A percentile compares a stretch with the other conserved stretches of the same genome.
Evolutionary conservation across 2,888 invertebrate species (phyloP).

Genomic region (Lysandra coridon): DNA sequence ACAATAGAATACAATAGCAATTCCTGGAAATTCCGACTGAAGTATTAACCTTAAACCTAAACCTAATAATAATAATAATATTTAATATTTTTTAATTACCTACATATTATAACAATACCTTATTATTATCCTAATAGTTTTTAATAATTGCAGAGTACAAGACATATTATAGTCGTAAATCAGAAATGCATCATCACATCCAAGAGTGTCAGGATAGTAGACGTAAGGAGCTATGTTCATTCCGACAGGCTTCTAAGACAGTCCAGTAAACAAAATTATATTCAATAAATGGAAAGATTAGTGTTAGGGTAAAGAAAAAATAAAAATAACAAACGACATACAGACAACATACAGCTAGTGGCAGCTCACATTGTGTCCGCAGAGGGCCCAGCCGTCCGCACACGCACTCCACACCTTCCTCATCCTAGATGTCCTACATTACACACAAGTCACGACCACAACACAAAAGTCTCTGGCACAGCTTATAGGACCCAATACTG

Average conservation of each 20-base stretch:
- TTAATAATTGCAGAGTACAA: background rate
- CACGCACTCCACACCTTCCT: conserved; percentile 79
- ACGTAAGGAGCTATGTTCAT: background rate
- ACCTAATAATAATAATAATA: too few relatives aligned
- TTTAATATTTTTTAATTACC: too few relatives aligned
- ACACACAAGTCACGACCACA: background rate
- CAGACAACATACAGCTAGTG: conserved; percentile 76
- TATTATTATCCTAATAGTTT: background rate
- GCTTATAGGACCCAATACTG: background rate
- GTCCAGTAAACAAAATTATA: conserved; percentile 10
- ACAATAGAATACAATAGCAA: too few relatives aligned
- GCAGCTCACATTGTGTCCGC: conserved; percentile 78
- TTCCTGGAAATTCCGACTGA: too few relatives aligned
- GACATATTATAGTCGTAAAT: background rate
- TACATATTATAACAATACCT: background rate
- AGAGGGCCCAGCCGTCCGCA: conserved; percentile 76
- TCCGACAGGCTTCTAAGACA: conserved; percentile 21
- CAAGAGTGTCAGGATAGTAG: conserved; percentile 19
- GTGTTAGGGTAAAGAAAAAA: conserved; percentile 35
- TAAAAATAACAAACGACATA: conserved; percentile 64
- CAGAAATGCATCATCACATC: background rate
- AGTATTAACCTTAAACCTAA: too few relatives aligned
- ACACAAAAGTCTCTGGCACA: background rate
- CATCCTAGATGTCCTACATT: conserved; percentile 51
- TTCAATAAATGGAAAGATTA: conserved; percentile 29